Evolutionary conservation across 2,797 vertebrate species (phyloP).

Genomic region (Knipowitschia caucasica): DNA sequence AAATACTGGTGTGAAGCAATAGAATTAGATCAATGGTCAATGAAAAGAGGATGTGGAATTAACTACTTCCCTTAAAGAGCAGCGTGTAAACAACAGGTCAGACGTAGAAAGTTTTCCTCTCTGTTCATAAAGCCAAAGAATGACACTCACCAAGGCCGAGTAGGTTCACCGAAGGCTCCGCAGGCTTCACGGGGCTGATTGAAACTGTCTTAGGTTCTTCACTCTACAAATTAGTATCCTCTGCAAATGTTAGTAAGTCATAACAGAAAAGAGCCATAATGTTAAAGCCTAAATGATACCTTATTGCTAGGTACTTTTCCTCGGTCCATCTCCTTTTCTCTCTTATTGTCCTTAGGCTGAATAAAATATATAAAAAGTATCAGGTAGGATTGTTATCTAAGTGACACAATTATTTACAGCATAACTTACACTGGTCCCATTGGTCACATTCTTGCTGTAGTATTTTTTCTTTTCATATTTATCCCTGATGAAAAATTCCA

Average conservation of each 20-base stretch:
- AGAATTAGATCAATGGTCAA: neutral
- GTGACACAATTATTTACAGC: neutral
- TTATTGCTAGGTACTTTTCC: slow-evolving; percentile 82
- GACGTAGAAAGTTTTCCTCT: neutral
- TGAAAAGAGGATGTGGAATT: slow-evolving; percentile 1
- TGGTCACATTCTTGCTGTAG: slow-evolving; percentile 87
- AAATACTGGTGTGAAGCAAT: neutral
- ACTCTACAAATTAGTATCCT: slow-evolving; percentile 67
- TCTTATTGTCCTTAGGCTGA: slow-evolving; percentile 85
- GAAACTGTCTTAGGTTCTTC: slow-evolving; percentile 82
- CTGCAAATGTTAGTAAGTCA: neutral
- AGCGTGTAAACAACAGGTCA: neutral
- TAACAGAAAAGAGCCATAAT: neutral
- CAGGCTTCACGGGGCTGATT: slow-evolving; percentile 83
- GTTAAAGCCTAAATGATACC: slow-evolving; percentile 11
- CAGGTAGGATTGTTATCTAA: neutral
- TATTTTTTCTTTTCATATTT: slow-evolving; percentile 98
- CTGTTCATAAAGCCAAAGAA: too few relatives aligned
- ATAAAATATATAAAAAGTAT: neutral
- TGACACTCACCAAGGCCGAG: slow-evolving; percentile 88
- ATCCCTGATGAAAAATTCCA: slow-evolving; percentile 97
- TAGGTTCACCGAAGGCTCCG: slow-evolving; percentile 87
- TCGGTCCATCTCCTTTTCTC: slow-evolving; percentile 84
- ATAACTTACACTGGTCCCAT: slow-evolving; percentile 71
- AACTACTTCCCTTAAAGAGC: slow-evolving; percentile 23